Base-by-base conservation (phyloP, 2,888 invertebrate genomes). In the Autographa gamma region DNA sequence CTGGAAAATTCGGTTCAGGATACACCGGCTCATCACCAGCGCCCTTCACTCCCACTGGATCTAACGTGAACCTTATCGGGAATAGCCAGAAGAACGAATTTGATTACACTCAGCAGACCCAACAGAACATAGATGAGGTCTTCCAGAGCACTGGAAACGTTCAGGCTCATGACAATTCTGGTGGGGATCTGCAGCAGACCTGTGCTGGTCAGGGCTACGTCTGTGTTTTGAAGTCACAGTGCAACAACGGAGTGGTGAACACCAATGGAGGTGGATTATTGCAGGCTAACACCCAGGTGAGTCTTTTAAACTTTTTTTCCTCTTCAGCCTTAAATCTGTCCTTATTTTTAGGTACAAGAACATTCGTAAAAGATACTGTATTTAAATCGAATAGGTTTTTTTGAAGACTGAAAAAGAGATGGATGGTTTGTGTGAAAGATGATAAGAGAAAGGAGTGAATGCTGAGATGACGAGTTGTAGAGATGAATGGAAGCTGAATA, bases 171-270 rank as follows among this genome's bases (percentile, higher is more conserved):
- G 87, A 89, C 41, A 89, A 88, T 63, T 79, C 81, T 18, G 92
- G 92, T 2, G 93, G 93, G 0, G 93, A 92, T 3, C 79, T 96
- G 38, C 95, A 94, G 81, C 92, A 96, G 82, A 93, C 96, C 16
- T 97, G 97, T 84, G 92, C 92, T 74, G 97, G 96, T 0, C 91
- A 94, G 63, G 96, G 96, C 9, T 96, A 96, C 85, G 93, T 96
- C 59, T 97, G 97, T 87, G 97, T 97, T 0, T 91, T 94, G 0
- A 96, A 96, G 74, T 89, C 96, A 0, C 93, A 96, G 79, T 97
- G 97, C 86, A 88, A 94, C 75, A 96, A 97, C 74, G 97, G 97
- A 31, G 95, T 96, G 0, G 96, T 96, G 70, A 96, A 93, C 86
- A 92, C 90, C 6, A 95, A 96, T 71, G 96, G 95, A 13, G 94